These are phyloP conservation scores for Polydrusus tereticollis DNA, from an alignment of 2,888 invertebrate species.

Conservation along the genomic window DNA sequence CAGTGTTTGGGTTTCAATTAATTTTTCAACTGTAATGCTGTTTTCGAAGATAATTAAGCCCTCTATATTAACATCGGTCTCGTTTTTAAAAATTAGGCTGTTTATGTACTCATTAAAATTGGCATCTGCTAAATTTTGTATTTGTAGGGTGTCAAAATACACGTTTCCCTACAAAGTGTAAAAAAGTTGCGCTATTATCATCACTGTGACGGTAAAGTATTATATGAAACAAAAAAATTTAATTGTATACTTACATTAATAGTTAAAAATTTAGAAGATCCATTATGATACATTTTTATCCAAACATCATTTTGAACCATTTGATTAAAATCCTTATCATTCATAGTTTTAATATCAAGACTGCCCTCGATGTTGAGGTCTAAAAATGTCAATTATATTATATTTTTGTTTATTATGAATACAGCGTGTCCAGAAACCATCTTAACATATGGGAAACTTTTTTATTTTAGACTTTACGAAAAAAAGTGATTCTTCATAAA, in stretches of 20 bases:
- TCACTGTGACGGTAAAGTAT: too few species aligned
- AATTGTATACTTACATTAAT: slow-evolving; percentile 39
- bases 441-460: too few species aligned
- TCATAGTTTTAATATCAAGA: slow-evolving; percentile 62
- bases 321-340: slow-evolving; percentile 53
- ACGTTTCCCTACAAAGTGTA: slow-evolving; percentile 59
- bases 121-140: slow-evolving; percentile 63
- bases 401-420: too few species aligned
- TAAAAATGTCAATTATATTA: too few species aligned
- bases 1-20: slow-evolving; percentile 62
- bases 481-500: too few species aligned
- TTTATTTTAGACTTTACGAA: too few species aligned
- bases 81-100: slow-evolving; percentile 66
- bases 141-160: slow-evolving; percentile 56
- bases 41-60: slow-evolving; percentile 60
- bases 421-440: too few species aligned
- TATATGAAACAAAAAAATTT: too few species aligned
- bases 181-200: too few species aligned
- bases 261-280: slow-evolving; percentile 13
- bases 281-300: slow-evolving; percentile 33
- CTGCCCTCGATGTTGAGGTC: slow-evolving; percentile 63
- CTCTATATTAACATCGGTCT: slow-evolving; percentile 57
- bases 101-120: slow-evolving; percentile 63
- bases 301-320: slow-evolving; percentile 36
- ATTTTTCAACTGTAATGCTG: slow-evolving; percentile 61